Conservation (phyloP, 1,140 invertebrate genomes). For the Uloborus diversus region DNA sequence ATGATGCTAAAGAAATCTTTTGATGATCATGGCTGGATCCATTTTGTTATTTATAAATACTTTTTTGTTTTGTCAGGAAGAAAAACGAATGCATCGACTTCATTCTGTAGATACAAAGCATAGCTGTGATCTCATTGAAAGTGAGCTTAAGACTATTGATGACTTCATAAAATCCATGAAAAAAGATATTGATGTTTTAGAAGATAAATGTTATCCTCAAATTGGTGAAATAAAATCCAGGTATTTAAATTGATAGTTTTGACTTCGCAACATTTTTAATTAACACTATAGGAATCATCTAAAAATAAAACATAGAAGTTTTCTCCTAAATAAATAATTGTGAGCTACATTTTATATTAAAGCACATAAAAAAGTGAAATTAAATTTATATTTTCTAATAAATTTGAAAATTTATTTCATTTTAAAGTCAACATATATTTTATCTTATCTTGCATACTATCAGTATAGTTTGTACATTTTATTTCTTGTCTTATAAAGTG, state of each 20-base stretch:
- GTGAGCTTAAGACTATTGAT: slow-evolving; percentile 85
- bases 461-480: no score
- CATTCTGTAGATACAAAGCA: slow-evolving; percentile 93
- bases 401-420: no score
- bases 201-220: slow-evolving; percentile 87
- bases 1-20: neutral
- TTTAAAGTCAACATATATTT: no score
- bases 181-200: slow-evolving; percentile 85
- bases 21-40: neutral
- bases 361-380: no score
- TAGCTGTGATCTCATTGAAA: slow-evolving; percentile 88
- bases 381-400: no score
- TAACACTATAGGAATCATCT: no score
- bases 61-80: slow-evolving; percentile 69
- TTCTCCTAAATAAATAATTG: no score
- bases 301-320: no score
- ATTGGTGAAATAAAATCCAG: slow-evolving; percentile 79
- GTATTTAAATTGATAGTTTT: slow-evolving; percentile 66
- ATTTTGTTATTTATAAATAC: neutral
- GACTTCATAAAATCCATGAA: slow-evolving; percentile 89
- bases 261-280: no score
- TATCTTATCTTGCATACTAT: no score
- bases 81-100: slow-evolving; percentile 82
- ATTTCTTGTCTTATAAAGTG: no score
- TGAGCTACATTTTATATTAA: no score